Evolutionary conservation across 2,797 vertebrate genomes (phyloP), one percentile per base, ranked within the genome.

Genomic region (Percopsis omiscomaycus): DNA sequence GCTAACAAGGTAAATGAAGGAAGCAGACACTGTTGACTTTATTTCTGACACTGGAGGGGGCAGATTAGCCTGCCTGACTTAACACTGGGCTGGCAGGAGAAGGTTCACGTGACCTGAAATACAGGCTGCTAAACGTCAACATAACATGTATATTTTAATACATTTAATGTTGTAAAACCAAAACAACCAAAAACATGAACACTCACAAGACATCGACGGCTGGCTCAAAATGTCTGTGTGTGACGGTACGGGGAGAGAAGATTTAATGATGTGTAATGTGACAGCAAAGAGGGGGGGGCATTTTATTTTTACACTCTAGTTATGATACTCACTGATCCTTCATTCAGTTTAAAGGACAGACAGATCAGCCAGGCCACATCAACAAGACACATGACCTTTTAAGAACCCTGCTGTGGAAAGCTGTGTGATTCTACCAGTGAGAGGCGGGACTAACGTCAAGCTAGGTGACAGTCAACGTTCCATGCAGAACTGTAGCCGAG

Each of bases 1-100:
- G 61, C 78, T 85, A 85, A 89, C 78, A 72, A 80, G 80, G 73
- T 80, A 81, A 86, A 85, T 83, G 80, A 82, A 80, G 78, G 73
- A 84, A 80, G 85, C 74, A 79, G 73, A 58, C 71, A 55, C 60
- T 81, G 83, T 83, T 80, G 81, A 80, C 79, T 83, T 80, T 77
- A 65, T 74, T 73, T 61, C 48, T 60, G 57, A 80, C 66, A 71
- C 72, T 77, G 78, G 70, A 77, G 81, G 74, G 74, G 62, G 68
- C 59, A 77, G 80, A 85, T 88, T 85, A 80, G 74, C 54, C 73
- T 56, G 55, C 66, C 79, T 76, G 76, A 85, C 68, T 86, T 67
- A n/a, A 66, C 55, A 77, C 74, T 76, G 70, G 84, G 83, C 81
- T 71, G 65, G 73, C 60, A 42, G 73, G 79, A 66, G 74, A 78